A percentile compares a stretch with the other conserved stretches of the same genome.
These are phyloP conservation scores for Platycheirus albimanus DNA, from an alignment of 2,888 invertebrate genomes.

Conservation along the genomic window DNA sequence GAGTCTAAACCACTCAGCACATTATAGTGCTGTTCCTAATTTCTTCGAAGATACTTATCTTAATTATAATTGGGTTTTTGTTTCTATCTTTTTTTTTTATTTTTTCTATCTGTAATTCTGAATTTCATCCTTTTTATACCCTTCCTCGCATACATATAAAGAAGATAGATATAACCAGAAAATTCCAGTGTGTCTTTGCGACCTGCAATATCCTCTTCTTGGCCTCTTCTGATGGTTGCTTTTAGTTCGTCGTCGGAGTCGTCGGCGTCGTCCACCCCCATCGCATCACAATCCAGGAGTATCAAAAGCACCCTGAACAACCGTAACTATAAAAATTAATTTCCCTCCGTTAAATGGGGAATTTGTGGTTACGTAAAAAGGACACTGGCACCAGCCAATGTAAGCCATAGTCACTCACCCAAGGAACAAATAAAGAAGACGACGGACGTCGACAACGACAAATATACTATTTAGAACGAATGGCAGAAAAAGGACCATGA, in stretches of 20 bases:
- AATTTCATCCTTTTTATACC: constrained; percentile 46
- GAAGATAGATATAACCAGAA: too few species aligned
- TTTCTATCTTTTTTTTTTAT: constrained; percentile 56
- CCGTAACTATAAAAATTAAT: constrained; percentile 74
- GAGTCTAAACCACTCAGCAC: constrained; percentile 74
- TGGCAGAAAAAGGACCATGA: constrained; percentile 25
- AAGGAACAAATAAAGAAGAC: constrained; percentile 27
- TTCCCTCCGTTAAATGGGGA: constrained; percentile 71
- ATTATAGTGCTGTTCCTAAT: constrained; percentile 73
- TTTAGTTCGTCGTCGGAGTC: too few species aligned
- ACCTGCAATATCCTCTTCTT: constrained; percentile 52
- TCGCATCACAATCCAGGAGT: too few species aligned
- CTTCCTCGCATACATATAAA: too few species aligned
- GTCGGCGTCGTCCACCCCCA: not conserved
- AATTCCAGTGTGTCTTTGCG: constrained; percentile 36
- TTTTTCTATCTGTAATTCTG: constrained; percentile 58
- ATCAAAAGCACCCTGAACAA: constrained; percentile 31
- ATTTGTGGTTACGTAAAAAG: constrained; percentile 72
- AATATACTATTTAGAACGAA: constrained; percentile 25
- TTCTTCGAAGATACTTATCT: constrained; percentile 74
- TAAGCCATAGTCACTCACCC: constrained; percentile 57
- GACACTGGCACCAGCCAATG: constrained; percentile 66
- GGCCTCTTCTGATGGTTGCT: constrained; percentile 7
- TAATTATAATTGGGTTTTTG: constrained; percentile 74
- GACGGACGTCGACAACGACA: too few species aligned